Percentiles rank a stretch among this genome's conserved stretches.
These are phyloP conservation scores for Hylyphantes graminicola DNA, from an alignment of 1,140 invertebrate genomes.

Conservation along the genomic window DNA sequence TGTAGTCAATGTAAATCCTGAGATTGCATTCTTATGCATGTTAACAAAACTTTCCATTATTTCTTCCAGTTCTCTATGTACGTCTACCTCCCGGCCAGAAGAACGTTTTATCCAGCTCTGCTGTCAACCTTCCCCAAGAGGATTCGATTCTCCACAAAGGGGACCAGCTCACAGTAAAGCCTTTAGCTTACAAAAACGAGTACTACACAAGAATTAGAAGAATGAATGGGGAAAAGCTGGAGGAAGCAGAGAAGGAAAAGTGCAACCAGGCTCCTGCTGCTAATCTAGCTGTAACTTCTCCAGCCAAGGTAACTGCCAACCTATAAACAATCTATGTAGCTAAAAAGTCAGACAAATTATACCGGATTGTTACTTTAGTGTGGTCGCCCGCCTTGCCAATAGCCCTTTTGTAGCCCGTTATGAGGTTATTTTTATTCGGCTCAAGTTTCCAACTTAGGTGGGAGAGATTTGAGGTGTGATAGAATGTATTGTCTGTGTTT, in stretches of 20 bases:
- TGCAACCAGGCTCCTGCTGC: conserved; percentile 45
- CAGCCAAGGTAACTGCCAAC: conserved; percentile 34
- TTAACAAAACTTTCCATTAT: neutral
- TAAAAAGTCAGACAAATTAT: neutral
- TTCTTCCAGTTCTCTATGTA: conserved; percentile 56
- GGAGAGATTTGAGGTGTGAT: no score
- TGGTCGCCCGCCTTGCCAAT: no score
- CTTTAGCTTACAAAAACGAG: conserved; percentile 46
- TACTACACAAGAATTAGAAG: conserved; percentile 40
- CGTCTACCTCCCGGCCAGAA: conserved; percentile 54
- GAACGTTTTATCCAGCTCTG: conserved; percentile 22
- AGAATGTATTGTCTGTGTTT: no score
- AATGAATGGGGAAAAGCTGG: conserved; percentile 54
- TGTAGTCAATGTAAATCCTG: no score
- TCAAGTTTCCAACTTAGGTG: no score
- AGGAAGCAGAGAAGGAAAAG: conserved; percentile 53
- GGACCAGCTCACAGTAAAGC: conserved; percentile 47
- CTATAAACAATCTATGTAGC: neutral
- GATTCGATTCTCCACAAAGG: conserved; percentile 21
- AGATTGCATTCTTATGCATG: no score
- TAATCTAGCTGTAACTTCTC: conserved; percentile 51
- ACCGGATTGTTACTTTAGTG: neutral
- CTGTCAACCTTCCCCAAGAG: conserved; percentile 18
- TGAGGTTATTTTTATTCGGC: no score
- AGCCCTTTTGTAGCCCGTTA: no score